Conservation (phyloP, 2,888 invertebrate species). For the Habrosyne pyritoides region DNA sequence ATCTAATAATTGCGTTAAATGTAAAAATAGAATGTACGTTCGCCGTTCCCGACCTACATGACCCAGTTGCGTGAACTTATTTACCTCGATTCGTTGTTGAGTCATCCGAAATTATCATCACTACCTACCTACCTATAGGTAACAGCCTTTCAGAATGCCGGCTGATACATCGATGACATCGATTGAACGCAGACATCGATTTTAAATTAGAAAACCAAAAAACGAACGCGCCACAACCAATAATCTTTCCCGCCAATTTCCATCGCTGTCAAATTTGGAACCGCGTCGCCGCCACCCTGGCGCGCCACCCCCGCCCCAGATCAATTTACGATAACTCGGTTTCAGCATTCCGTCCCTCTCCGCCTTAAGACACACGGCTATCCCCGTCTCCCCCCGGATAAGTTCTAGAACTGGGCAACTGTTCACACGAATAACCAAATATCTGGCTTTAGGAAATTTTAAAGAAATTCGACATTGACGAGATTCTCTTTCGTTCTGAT, state of each 20-base stretch:
- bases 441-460: slow-evolving; percentile 37
- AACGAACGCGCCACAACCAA: slow-evolving; percentile 59
- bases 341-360: slow-evolving; percentile 77
- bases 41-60: slow-evolving; percentile 61
- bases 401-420: slow-evolving; percentile 71
- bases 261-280: slow-evolving; percentile 83
- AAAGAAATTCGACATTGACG: neutral
- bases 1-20: slow-evolving; percentile 49
- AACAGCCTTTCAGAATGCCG: neutral
- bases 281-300: slow-evolving; percentile 55
- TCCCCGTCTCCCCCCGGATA: slow-evolving; percentile 75
- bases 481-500: neutral
- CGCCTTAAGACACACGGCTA: slow-evolving; percentile 75
- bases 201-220: slow-evolving; percentile 48
- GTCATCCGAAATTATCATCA: slow-evolving; percentile 25
- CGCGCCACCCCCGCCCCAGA: slow-evolving; percentile 68
- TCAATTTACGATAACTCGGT: slow-evolving; percentile 83
- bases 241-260: slow-evolving; percentile 83
- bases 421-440: slow-evolving; percentile 54
- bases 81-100: slow-evolving; percentile 18
- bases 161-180: slow-evolving; percentile 12
- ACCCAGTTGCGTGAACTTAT: slow-evolving; percentile 46
- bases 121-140: neutral
- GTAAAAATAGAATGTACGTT: slow-evolving; percentile 30
- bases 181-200: slow-evolving; percentile 37